Base-by-base conservation (phyloP, 1,140 invertebrate genomes). In the Leptonema lineaticorne region DNA sequence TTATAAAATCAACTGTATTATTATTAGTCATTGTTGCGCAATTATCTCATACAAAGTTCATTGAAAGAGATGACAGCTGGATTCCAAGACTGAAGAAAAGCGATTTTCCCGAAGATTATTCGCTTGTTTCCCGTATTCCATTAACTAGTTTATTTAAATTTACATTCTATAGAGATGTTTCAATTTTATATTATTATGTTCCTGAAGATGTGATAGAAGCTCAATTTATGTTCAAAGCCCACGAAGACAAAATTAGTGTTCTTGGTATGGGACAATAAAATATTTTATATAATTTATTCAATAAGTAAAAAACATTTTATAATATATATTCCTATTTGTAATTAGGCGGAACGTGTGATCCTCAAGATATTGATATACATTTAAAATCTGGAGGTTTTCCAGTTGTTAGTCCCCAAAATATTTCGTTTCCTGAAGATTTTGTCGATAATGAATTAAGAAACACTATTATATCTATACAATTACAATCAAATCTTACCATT, bases 301-400 rank as follows among this genome's bases (percentile, higher is more conserved):
- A n/a, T n/a, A 20, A 48, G 22, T 53, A 11, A 41, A 26, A 22
- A 56, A 22, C 30, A 37, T 33, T 59, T 8, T 29, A 33, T 59
- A 5, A 30, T 30, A 59, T 30, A 59, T 33, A 29, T 28, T 62
- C 29, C 60, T 26, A 33, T 58, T 3, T 69, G 14, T 37, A 22
- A 58, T 14, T 41, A 70, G 70, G 68, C 41, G 71, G 71, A 9
- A 60, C 63, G 4, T 73, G 71, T 68, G 62, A 65, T 0, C 65
- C 71, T 28, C 68, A 69, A 56, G 66, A 70, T 68, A 68, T 73
- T 9, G 71, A 73, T 41, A 68, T 73, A 14, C 57, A 70, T 63
- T n/a, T 73, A 24, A 73, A 73, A 46, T n/a, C 60, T 3, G 29
- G 58, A 11, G 68, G 68, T 1, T 68, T 70, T 41, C 68, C 71